These are phyloP conservation scores for Rotaria socialis DNA, from an alignment of 2,888 invertebrate genomes.

Conservation along the genomic window DNA sequence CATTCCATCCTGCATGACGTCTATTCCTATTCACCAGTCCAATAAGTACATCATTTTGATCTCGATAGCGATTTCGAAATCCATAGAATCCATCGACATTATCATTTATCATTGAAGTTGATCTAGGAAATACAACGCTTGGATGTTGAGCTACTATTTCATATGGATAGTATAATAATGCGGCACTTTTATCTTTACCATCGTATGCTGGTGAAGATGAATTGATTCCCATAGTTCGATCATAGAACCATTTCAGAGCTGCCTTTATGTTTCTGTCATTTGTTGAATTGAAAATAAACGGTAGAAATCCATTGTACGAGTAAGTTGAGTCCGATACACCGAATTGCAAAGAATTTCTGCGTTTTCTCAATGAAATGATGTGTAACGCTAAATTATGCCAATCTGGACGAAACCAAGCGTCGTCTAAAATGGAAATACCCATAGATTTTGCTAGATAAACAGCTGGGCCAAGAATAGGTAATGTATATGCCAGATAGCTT, in stretches of 20 bases:
- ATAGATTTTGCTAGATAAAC: neutral
- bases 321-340: neutral
- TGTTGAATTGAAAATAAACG: neutral
- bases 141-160: neutral
- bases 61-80: neutral
- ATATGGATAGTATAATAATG: neutral
- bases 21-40: neutral
- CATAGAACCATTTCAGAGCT: conserved; percentile 3
- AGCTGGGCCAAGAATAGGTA: neutral
- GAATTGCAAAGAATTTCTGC: neutral
- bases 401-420: neutral
- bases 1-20: neutral
- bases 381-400: neutral
- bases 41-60: neutral
- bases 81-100: neutral
- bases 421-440: neutral
- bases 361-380: neutral
- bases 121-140: neutral
- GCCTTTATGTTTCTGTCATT: neutral
- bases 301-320: neutral
- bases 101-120: neutral
- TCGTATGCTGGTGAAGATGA: neutral
- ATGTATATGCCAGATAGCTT: neutral
- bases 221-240: neutral
- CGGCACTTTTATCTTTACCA: neutral